Conservation (phyloP, 53 echinoderm and acorn worm genomes). For the Hippasteria phrygiana region DNA sequence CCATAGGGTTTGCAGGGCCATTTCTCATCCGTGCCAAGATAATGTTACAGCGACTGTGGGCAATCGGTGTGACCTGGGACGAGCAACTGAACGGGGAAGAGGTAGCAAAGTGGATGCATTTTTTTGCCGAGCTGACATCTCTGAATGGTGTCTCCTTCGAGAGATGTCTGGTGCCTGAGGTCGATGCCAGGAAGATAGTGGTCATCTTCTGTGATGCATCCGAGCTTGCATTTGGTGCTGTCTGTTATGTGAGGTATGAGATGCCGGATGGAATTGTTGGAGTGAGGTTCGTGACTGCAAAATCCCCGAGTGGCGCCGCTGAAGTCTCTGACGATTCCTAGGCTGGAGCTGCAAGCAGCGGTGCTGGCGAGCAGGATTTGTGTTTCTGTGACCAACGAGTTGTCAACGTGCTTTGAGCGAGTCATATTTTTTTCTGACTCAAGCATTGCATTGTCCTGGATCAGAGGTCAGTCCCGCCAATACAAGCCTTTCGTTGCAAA, state of each 20-base stretch:
- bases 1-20: slow-evolving; percentile 65
- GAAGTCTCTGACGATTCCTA: slow-evolving; percentile 52
- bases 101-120: slow-evolving; percentile 36
- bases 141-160: slow-evolving; percentile 44
- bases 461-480: slow-evolving; percentile 30
- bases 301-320: slow-evolving; percentile 67
- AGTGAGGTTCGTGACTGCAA: slow-evolving; percentile 49
- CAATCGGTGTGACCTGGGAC: slow-evolving; percentile 61
- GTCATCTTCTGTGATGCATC: slow-evolving; percentile 75
- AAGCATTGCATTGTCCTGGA: slow-evolving; percentile 30
- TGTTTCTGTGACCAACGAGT: not conserved
- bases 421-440: not conserved
- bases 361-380: slow-evolving; percentile 51
- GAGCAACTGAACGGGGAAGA: slow-evolving; percentile 28
- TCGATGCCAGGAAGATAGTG: not conserved
- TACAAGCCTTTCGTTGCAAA: slow-evolving; percentile 30
- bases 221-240: slow-evolving; percentile 61
- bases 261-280: slow-evolving; percentile 18
- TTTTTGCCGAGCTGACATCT: slow-evolving; percentile 55
- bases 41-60: slow-evolving; percentile 64
- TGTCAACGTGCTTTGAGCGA: not conserved
- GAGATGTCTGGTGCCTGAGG: slow-evolving; percentile 68
- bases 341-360: slow-evolving; percentile 62
- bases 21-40: slow-evolving; percentile 67
- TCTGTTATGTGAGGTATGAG: slow-evolving; percentile 64